phyloP scores from a whole-genome alignment of 2,797 vertebrate genomes.

The Hyperoplus lanceolatus region DNA sequence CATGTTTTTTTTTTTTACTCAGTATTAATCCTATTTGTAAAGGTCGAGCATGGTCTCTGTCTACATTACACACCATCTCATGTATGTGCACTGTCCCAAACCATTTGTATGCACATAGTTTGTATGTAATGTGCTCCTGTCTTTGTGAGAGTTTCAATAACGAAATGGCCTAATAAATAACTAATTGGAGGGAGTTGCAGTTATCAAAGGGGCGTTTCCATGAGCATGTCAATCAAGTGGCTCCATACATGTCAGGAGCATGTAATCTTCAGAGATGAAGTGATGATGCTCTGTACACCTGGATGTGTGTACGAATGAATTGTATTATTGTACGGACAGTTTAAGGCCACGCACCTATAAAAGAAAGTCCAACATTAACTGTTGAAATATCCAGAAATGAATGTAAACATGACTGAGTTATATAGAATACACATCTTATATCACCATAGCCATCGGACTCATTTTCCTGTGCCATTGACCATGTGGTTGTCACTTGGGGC shows the following conservation, averaged over 20 bases:
- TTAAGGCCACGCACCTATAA: neutral
- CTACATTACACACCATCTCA: neutral
- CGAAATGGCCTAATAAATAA: neutral
- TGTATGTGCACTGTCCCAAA: neutral
- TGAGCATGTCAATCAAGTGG: too few relatives aligned
- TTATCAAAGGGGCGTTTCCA: too few relatives aligned
- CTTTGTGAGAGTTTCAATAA: neutral
- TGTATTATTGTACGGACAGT: too few relatives aligned
- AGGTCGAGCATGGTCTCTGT: too few relatives aligned
- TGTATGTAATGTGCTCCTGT: neutral
- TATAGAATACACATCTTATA: neutral
- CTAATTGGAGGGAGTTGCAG: too few relatives aligned
- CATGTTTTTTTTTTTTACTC: neutral
- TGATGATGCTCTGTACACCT: neutral
- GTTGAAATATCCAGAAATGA: neutral
- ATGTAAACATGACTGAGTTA: neutral
- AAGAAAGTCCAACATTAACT: neutral
- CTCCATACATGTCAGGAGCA: neutral
- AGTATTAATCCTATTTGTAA: neutral
- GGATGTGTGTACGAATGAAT: neutral
- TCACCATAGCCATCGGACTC: neutral
- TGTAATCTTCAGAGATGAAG: too few relatives aligned
- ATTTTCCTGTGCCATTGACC: constrained; percentile 62
- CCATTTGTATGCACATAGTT: neutral
- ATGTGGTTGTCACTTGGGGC: constrained; percentile 58